phyloP scores from a whole-genome alignment of 2,797 vertebrate species.

The Clarias platycephalus region DNA sequence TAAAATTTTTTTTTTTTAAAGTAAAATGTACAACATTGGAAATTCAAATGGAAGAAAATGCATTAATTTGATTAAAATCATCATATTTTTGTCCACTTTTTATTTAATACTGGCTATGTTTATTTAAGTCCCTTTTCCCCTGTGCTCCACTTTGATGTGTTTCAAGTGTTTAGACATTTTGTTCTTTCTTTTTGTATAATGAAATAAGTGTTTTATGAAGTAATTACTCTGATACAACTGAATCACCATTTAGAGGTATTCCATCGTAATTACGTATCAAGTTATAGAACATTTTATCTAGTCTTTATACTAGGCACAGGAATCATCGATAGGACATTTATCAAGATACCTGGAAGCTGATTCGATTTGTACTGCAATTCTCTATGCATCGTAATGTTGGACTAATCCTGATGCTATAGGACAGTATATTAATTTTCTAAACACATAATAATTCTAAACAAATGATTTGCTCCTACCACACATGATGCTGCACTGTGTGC shows the following conservation, averaged over 20 bases:
- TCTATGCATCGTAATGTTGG: too few species aligned
- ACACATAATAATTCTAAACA: too few species aligned
- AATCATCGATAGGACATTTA: too few species aligned
- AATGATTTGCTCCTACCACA: too few species aligned
- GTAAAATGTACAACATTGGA: background rate
- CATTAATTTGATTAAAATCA: background rate
- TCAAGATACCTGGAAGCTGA: too few species aligned
- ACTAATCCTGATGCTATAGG: too few species aligned
- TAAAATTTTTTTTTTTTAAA: too few species aligned
- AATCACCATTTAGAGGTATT: background rate
- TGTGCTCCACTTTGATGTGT: background rate
- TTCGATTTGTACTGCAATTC: too few species aligned
- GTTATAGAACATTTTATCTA: background rate
- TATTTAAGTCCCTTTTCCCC: background rate
- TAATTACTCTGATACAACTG: background rate
- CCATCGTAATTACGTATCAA: background rate
- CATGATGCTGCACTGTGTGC: too few species aligned
- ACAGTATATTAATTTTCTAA: too few species aligned
- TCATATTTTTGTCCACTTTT: background rate
- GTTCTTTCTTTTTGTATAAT: background rate
- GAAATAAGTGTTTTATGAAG: background rate
- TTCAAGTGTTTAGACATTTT: background rate
- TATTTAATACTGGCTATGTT: background rate
- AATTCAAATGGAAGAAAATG: background rate
- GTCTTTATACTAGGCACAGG: background rate